Evolutionary conservation across 2,888 invertebrate genomes (phyloP), one percentile per base, ranked within the genome.

Genomic region (Thecophora atra): DNA sequence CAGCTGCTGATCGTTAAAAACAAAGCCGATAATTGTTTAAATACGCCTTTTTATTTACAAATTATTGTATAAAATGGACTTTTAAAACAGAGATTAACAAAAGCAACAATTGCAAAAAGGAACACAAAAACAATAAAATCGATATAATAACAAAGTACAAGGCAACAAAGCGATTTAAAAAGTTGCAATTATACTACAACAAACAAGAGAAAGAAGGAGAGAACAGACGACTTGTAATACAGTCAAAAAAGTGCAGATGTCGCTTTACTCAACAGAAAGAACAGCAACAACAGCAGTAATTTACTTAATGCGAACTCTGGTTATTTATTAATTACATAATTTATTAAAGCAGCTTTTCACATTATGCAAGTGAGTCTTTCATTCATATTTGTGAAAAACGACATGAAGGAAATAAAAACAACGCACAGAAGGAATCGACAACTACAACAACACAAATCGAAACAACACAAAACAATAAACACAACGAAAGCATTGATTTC

Each of bases 281-380:
- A 26, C 60, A 60, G n/a, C 54, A 26, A 52, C 51, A 52, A 52
- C 52, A 66, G 19, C 51, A 30, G 80, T 81, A 79, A 81, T 80
- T 5, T n/a, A 3, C 13, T 54, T n/a, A 54, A 54, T 21, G 13
- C 80, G 81, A 80, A 76, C 75, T 77, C 81, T 82, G 81, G 80
- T 81, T 76, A 81, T 71, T 71, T 66, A 71, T 71, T 77, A 54
- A 70, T 56, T 70, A n/a, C n/a, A n/a, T n/a, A 52, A 70, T 70
- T 81, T 81, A 80, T 82, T 81, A 81, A 81, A 81, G 67, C 74
- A 37, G 74, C 73, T 73, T 73, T 73, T 79, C 81, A 81, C 81
- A 81, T 81, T 82, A 81, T 80, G 80, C 66, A 73, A 67, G 62
- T 17, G 74, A 76, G 75, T 75, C 75, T 74, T 76, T 76, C 74